Conservation (phyloP, 2,113 vertebrate genomes). For the Misgurnus mizolepis region DNA sequence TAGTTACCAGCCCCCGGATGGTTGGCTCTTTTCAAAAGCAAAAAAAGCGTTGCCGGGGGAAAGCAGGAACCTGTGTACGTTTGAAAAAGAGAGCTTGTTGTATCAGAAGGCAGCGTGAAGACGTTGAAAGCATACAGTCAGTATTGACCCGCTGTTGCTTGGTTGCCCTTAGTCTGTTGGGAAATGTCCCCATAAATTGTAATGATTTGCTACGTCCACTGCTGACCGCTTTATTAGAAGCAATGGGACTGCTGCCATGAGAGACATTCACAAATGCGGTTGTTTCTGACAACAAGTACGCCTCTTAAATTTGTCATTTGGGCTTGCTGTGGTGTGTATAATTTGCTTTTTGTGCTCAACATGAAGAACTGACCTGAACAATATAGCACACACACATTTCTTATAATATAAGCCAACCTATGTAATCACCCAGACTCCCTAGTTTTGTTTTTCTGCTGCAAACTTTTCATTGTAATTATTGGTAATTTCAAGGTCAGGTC, state of each 20-base stretch:
- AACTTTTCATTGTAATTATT: too few relatives aligned
- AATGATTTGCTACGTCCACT: slow-evolving; percentile 4
- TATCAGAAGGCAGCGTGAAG: slow-evolving; percentile 39
- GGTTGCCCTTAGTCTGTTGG: not conserved
- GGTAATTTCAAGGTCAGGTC: too few relatives aligned
- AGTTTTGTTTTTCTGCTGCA: too few relatives aligned
- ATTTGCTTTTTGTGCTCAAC: not conserved
- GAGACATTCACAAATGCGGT: not conserved
- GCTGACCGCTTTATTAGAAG: slow-evolving; percentile 1
- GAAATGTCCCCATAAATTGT: slow-evolving; percentile 7
- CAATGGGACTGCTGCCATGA: slow-evolving; percentile 4
- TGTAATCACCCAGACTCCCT: too few relatives aligned
- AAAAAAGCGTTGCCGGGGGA: slow-evolving; percentile 58
- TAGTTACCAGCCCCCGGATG: slow-evolving; percentile 59
- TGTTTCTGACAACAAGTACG: not conserved
- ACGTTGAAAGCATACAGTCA: slow-evolving; percentile 39
- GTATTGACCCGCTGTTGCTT: slow-evolving; percentile 3
- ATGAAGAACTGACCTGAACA: not conserved
- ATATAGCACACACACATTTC: too few relatives aligned
- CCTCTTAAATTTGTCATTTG: not conserved
- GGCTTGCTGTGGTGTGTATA: not conserved
- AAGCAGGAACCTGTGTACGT: slow-evolving; percentile 58
- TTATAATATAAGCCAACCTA: too few relatives aligned
- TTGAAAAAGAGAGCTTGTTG: slow-evolving; percentile 48
- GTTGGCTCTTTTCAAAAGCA: slow-evolving; percentile 58